A percentile compares a stretch with the other conserved stretches of the same genome.
Evolutionary conservation across 2,888 invertebrate genomes (phyloP).

Genomic region (Bhutanitis thaidina): DNA sequence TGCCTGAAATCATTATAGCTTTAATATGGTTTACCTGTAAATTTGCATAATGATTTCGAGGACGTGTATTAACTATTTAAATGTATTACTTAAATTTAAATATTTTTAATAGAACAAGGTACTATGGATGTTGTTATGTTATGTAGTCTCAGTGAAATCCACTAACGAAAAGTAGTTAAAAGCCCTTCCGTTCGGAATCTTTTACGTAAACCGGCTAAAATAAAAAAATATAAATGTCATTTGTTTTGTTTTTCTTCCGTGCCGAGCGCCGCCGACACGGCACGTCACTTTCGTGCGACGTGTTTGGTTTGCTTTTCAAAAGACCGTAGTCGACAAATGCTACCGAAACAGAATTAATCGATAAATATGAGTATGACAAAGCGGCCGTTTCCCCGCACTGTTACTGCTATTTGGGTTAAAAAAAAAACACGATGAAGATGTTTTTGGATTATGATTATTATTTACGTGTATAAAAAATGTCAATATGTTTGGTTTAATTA

Average conservation of each 20-base stretch:
- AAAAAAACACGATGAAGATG: no score
- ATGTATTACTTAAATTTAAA: no score
- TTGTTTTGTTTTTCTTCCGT: conserved; percentile 15
- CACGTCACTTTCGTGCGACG: conserved; percentile 28
- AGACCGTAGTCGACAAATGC: conserved; percentile 28
- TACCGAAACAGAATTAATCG: conserved; percentile 28
- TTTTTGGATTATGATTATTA: no score
- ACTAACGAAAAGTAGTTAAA: conserved; percentile 4
- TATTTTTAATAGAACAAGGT: no score
- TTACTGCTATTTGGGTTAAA: conserved; percentile 8
- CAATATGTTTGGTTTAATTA: no score
- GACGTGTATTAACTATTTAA: no score
- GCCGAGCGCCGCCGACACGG: conserved; percentile 27
- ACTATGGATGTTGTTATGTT: no score
- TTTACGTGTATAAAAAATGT: no score
- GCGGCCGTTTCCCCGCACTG: conserved; percentile 5
- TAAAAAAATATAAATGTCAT: conserved; percentile 20
- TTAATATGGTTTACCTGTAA: no score
- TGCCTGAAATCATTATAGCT: no score
- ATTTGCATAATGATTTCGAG: no score
- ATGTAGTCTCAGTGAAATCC: not conserved
- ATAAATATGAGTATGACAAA: conserved; percentile 10
- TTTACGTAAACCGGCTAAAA: conserved; percentile 6
- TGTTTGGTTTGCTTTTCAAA: conserved; percentile 28
- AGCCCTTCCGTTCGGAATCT: conserved; percentile 1